Base-by-base conservation (phyloP, 2,113 vertebrate species). In the Psilopsiagon aurifrons region DNA sequence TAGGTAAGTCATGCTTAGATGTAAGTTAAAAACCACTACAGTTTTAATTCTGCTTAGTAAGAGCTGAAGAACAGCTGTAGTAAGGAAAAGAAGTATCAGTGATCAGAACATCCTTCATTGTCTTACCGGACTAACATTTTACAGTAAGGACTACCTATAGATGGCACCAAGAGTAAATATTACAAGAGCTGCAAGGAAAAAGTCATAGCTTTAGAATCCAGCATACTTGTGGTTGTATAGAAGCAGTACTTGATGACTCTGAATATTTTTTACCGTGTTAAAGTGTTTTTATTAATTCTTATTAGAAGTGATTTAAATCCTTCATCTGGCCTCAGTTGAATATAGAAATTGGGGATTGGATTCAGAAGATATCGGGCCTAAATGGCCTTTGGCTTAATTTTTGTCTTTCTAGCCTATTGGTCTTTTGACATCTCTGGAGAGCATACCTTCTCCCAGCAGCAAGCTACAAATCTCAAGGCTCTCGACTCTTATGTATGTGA, bases 151-250 rank as follows among this genome's bases (percentile, higher is more conserved):
- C 47, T 94, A 91, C 77, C 93, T 89, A 92, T 83, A 95, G 91
- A 31, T 96, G 93, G 88, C 88, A 96, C 76, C 63, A 93, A 78
- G 77, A 90, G 55, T 94, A 86, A 93, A 89, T 78, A n/a, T 33
- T 78, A 64, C 18, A 52, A 51, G 60, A 55, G 2, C 46, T 60
- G 23, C 33, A 52, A 3, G 67, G 68, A 44, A 59, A 46, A 88
- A 83, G 20, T 75, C 11, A 23, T 12, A 76, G 57, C 43, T 83
- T 74, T 70, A 68, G 27, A 81, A 66, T 77, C 10, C 19, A 55
- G 18, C 13, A 33, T 67, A 43, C 31, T 51, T 4, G 0, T 49
- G 51, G 29, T 83, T 63, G 23, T 57, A 43, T 33, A 39, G 75
- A 73, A 67, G 31, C 23, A 39, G 8, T 67, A 39, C 7, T 59